These are phyloP conservation scores for Pitta sordida DNA, from an alignment of 2,113 vertebrate species.

Conservation along the genomic window DNA sequence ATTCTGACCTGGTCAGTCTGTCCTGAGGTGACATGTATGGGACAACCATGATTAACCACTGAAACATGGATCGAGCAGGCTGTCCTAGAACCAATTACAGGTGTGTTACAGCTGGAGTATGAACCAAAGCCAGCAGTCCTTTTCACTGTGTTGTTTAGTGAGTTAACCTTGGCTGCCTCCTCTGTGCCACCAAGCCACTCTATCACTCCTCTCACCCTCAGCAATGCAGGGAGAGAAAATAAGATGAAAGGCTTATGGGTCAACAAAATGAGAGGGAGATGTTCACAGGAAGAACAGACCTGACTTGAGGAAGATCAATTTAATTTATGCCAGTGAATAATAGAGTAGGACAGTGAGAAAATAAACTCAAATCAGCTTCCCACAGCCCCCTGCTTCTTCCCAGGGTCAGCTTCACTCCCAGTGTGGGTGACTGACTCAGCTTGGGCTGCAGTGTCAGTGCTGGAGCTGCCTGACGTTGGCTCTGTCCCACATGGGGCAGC, in stretches of 20 bases:
- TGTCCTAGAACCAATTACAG: not conserved
- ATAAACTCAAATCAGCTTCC: not conserved
- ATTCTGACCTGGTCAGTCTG: not conserved
- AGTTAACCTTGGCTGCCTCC: not conserved
- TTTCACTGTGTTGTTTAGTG: not conserved
- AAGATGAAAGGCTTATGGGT: not conserved
- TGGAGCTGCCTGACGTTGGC: not conserved
- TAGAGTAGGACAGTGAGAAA: not conserved
- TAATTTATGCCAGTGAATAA: not conserved
- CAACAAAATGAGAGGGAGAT: not conserved
- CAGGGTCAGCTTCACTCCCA: not conserved
- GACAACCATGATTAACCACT: not conserved
- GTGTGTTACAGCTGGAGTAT: not conserved
- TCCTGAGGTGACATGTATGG: not conserved
- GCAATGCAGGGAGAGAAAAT: not conserved
- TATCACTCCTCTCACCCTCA: not conserved
- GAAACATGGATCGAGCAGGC: not conserved
- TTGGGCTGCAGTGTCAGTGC: not conserved
- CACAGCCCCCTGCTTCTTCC: not conserved
- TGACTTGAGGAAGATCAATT: not conserved
- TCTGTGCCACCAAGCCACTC: not conserved
- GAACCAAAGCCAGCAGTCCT: not conserved
- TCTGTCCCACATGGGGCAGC: fast-evolving
- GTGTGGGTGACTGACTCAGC: not conserved
- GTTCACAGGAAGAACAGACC: not conserved